Evolutionary conservation across 2,113 vertebrate species (phyloP).

Genomic region (Zapus hudsonius): DNA sequence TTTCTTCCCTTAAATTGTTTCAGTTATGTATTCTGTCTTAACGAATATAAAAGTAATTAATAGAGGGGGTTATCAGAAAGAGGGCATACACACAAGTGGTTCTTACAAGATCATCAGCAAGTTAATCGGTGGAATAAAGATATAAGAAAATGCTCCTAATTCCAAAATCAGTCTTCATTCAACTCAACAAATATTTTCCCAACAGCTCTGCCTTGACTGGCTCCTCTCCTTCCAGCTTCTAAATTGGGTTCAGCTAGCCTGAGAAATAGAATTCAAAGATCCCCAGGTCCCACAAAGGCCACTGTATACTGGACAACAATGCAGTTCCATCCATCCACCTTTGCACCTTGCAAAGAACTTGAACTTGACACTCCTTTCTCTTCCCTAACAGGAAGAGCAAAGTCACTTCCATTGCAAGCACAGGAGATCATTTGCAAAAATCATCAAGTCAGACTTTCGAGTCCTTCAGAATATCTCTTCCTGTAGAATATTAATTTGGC

Average conservation of each 20-base stretch:
- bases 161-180: not conserved
- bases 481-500: conserved; percentile 85
- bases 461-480: conserved; percentile 80
- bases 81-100: not conserved
- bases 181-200: not conserved
- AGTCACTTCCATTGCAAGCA: conserved; percentile 66
- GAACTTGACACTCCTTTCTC: conserved; percentile 65
- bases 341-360: not conserved
- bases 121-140: not conserved
- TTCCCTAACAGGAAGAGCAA: conserved; percentile 72
- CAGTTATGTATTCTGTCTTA: too few relatives aligned
- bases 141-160: not conserved
- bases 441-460: conserved; percentile 82
- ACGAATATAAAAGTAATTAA: too few relatives aligned
- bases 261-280: not conserved
- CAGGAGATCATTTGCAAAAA: conserved; percentile 80
- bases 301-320: not conserved
- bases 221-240: not conserved
- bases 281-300: rapidly evolving
- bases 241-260: not conserved
- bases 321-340: too few relatives aligned
- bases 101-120: not conserved
- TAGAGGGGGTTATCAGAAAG: not conserved
- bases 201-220: not conserved
- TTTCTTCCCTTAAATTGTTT: too few relatives aligned